phyloP scores from a whole-genome alignment of 1,140 invertebrate species.

The Hypsibius dujardini region DNA sequence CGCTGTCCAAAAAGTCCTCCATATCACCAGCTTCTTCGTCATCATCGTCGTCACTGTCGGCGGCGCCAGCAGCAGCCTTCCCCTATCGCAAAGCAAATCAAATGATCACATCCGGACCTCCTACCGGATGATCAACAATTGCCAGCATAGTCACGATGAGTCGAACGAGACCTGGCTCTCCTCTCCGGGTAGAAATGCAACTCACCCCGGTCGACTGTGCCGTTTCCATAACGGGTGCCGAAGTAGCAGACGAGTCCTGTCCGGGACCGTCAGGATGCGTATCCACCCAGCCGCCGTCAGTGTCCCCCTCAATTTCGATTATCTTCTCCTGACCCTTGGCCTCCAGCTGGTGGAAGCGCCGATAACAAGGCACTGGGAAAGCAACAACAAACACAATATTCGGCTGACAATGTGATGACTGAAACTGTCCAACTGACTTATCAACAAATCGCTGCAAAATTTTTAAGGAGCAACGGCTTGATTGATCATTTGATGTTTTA shows the following conservation, averaged over 20 bases:
- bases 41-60: constrained; percentile 62
- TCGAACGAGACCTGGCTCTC: no score
- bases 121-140: no score
- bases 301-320: constrained; percentile 71
- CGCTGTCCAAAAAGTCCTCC: constrained; percentile 91
- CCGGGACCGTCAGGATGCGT: constrained; percentile 51
- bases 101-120: not conserved
- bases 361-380: constrained; percentile 38
- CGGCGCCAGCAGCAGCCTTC: constrained; percentile 20
- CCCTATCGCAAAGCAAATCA: constrained; percentile 7
- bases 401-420: no score
- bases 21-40: constrained; percentile 87
- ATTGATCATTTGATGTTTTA: no score
- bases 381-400: constrained; percentile 36
- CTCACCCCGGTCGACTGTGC: no score
- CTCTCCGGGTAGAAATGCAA: no score
- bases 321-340: constrained; percentile 55
- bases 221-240: constrained; percentile 5
- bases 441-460: no score
- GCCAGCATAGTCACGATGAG: no score
- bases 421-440: no score
- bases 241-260: constrained; percentile 33
- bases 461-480: no score
- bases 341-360: constrained; percentile 62
- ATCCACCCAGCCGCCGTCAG: constrained; percentile 89